A percentile compares a stretch with the other conserved stretches of the same genome.
These are phyloP conservation scores for Podabrus alpinus DNA, from an alignment of 2,888 invertebrate species.

Conservation along the genomic window DNA sequence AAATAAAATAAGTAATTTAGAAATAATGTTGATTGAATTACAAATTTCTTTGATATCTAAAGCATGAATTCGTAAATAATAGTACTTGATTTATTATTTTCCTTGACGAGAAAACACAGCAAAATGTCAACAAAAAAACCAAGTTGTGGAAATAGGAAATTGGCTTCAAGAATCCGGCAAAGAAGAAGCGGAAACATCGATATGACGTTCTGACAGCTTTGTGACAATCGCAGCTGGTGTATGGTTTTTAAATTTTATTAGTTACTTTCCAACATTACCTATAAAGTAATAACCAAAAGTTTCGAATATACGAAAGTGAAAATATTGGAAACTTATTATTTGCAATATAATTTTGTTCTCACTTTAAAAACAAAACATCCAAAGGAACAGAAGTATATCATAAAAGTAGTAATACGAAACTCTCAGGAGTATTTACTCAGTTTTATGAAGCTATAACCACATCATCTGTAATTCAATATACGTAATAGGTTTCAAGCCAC, in stretches of 20 bases:
- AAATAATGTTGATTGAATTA: background rate
- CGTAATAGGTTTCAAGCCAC: constrained; percentile 4
- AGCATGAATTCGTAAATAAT: constrained; percentile 2
- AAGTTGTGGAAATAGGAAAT: constrained; percentile 16
- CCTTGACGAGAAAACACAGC: constrained; percentile 14
- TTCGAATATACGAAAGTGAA: background rate
- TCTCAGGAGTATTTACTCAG: constrained; percentile 11
- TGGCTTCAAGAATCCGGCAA: constrained; percentile 17
- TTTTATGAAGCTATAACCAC: constrained; percentile 14
- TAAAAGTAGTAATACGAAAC: constrained; percentile 11
- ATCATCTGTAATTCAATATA: constrained; percentile 17
- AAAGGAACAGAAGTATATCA: constrained; percentile 2
- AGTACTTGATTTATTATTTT: constrained; percentile 16
- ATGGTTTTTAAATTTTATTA: constrained; percentile 8
- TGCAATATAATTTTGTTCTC: background rate
- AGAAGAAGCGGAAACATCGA: constrained; percentile 20
- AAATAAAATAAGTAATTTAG: background rate
- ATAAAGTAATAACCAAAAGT: background rate
- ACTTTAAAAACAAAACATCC: constrained; percentile 1
- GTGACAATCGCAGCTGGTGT: constrained; percentile 10
- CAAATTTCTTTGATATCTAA: background rate
- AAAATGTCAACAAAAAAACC: constrained; percentile 25
- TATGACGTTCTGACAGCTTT: constrained; percentile 20
- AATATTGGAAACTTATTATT: background rate
- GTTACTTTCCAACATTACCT: background rate